Conservation (phyloP, 2,113 vertebrate genomes). For the Platanista minor region DNA sequence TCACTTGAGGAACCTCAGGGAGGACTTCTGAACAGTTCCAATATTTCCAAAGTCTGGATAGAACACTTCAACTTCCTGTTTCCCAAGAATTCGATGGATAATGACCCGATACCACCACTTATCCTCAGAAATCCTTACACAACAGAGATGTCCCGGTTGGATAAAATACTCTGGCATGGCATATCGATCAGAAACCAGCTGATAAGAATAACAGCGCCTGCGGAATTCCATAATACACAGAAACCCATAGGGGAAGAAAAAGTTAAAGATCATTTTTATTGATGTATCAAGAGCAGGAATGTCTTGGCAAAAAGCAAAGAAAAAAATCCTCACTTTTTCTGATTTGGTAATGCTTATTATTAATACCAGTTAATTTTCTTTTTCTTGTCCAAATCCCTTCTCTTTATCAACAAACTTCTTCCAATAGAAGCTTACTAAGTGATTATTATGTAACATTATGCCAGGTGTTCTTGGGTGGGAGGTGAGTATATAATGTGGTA, state of each 20-base stretch:
- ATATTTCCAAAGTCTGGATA: slow-evolving; percentile 90
- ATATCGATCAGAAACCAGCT: slow-evolving; percentile 86
- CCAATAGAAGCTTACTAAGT: neutral
- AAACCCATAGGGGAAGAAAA: neutral
- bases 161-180: slow-evolving; percentile 84
- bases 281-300: neutral
- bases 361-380: neutral
- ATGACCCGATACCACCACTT: slow-evolving; percentile 93
- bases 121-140: slow-evolving; percentile 79
- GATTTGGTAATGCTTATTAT: slow-evolving; percentile 17
- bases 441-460: neutral
- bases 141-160: slow-evolving; percentile 90
- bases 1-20: slow-evolving; percentile 94
- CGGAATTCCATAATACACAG: slow-evolving; percentile 20
- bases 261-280: neutral
- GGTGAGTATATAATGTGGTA: neutral
- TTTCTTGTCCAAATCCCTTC: neutral
- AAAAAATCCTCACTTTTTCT: neutral
- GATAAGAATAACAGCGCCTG: slow-evolving; percentile 88
- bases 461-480: neutral
- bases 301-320: neutral
- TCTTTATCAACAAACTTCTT: slow-evolving; percentile 2
- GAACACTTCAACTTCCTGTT: slow-evolving; percentile 89
- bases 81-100: slow-evolving; percentile 85
- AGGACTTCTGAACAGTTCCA: slow-evolving; percentile 78